Percentiles rank a stretch among this genome's conserved stretches.
Conservation (phyloP, 2,888 invertebrate species). For the Diarsia rubi region DNA sequence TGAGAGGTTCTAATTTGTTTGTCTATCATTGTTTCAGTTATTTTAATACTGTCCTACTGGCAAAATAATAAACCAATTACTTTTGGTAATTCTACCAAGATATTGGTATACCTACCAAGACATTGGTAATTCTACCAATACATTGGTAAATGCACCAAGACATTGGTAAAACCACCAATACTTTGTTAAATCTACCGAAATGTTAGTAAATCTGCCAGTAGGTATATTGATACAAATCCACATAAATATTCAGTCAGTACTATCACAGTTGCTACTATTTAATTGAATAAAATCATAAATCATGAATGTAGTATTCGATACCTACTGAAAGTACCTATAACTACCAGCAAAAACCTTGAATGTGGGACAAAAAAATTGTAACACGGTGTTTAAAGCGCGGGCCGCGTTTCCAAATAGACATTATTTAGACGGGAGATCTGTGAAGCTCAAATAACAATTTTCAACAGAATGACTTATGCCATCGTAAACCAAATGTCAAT, state of each 20-base stretch:
- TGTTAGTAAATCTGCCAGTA: background rate
- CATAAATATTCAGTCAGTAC: conserved; percentile 30
- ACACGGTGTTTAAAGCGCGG: background rate
- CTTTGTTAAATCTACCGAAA: background rate
- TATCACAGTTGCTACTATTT: background rate
- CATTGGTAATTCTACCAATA: background rate
- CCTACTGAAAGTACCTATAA: conserved; percentile 20
- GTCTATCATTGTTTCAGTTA: background rate
- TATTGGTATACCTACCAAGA: background rate
- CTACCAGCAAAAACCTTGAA: background rate
- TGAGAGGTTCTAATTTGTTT: too few species aligned
- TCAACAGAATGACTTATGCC: background rate
- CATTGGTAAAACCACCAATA: background rate
- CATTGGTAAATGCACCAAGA: background rate
- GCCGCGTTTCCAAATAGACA: background rate
- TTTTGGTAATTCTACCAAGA: background rate
- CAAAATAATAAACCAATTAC: background rate
- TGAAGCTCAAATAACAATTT: background rate
- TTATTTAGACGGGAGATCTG: background rate
- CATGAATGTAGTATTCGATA: conserved; percentile 52
- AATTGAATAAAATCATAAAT: conserved; percentile 1
- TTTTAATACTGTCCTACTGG: background rate
- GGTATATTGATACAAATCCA: background rate
- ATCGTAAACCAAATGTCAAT: background rate
- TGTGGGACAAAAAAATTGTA: background rate